A percentile compares a stretch with the other conserved stretches of the same genome.
These are phyloP conservation scores for Ditylenchus dipsaci DNA, from an alignment of 1,140 invertebrate genomes.

Conservation along the genomic window DNA sequence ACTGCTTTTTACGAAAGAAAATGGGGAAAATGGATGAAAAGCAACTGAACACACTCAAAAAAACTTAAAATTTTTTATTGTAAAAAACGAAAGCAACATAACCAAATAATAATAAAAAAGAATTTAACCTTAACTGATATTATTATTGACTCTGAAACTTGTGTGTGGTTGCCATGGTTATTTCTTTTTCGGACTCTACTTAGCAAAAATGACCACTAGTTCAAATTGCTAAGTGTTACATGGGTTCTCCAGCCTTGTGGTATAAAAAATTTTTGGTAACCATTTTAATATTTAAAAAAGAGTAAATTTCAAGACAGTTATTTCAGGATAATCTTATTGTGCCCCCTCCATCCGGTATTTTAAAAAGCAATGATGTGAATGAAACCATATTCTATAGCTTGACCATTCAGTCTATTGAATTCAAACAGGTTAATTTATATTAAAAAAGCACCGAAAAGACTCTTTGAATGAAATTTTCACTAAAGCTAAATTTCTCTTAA, in stretches of 20 bases:
- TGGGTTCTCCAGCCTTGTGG: constrained; percentile 7
- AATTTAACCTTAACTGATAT: too few species aligned
- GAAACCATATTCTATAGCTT: constrained; percentile 18
- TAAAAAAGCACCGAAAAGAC: too few species aligned
- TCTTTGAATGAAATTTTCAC: too few species aligned
- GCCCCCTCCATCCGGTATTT: constrained; percentile 3
- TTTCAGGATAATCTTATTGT: constrained; percentile 20
- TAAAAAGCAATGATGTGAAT: neutral
- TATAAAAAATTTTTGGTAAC: constrained; percentile 10
- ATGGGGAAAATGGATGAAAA: too few species aligned
- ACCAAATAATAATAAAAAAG: too few species aligned
- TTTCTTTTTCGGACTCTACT: neutral
- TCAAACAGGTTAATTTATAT: constrained; percentile 23
- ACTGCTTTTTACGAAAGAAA: too few species aligned
- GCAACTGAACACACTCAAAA: too few species aligned
- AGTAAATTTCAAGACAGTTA: neutral
- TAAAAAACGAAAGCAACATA: too few species aligned
- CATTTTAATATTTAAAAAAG: neutral
- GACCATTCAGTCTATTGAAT: constrained; percentile 8
- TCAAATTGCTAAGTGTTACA: neutral
- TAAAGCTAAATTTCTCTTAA: too few species aligned
- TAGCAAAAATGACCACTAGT: neutral
- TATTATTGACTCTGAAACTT: too few species aligned
- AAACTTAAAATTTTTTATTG: too few species aligned
- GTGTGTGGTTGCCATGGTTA: constrained; percentile 11